Evolutionary conservation across 2,797 vertebrate genomes (phyloP), one percentile per base, ranked within the genome.

Genomic region (Poecilia gillii): DNA sequence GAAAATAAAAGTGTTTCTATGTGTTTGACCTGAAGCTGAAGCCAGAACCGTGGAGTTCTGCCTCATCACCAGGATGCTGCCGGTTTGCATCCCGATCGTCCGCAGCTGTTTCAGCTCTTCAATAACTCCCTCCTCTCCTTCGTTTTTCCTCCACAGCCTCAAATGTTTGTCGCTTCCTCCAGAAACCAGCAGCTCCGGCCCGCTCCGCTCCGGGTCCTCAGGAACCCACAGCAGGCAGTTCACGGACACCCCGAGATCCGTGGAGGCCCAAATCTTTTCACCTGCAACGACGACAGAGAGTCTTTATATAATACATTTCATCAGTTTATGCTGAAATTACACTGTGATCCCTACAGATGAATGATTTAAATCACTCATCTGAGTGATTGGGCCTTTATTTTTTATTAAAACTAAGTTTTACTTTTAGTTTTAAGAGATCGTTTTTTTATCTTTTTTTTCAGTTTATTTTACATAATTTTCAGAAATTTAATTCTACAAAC

Each of bases 21-120:
- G 41, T 14, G 33, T 59, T 83, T 78, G 75, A 98, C 97, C 97
- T 81, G 96, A 97, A 16, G 95, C 94, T 13, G 96, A 94, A 0
- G 96, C 97, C 89, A 98, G 81, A 83, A 96, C 87, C 0, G 85
- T 88, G 36, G 89, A 77, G 87, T 94, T 98, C n/a, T 94, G 92
- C 1, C 94, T 96, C 39, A 98, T 79, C 3, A 96, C 95, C 47
- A 93, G 89, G 73, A 97, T 77, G 20, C 89, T 28, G 2, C 91
- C 96, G 8, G 78, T 64, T 25, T 96, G 94, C 7, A 11, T 79
- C 12, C 77, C 82, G 33, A 96, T 94, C 33, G 83, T 14, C 74
- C 90, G 93, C 12, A 80, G 74, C 39, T 85, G 82, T 8, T 72
- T 45, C 81, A 96, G 87, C 3, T 33, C 49, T 39, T 53, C 76